phyloP scores from a whole-genome alignment of 2,888 invertebrate genomes.

The Seira ritae region DNA sequence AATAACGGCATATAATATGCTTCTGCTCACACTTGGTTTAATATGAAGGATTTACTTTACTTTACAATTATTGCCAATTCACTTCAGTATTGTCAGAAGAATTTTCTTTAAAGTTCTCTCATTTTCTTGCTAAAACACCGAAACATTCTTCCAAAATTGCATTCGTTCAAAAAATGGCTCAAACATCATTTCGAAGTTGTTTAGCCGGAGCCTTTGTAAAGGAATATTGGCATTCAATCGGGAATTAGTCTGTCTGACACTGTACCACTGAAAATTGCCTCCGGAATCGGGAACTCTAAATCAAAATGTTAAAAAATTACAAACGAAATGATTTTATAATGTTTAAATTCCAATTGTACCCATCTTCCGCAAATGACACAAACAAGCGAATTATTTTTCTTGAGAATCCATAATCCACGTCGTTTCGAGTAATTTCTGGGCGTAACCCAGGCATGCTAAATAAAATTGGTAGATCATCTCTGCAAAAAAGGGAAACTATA shows the following conservation, averaged over 20 bases:
- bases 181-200: background rate
- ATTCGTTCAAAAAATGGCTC: conserved; percentile 24
- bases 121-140: too few relatives aligned
- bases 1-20: too few relatives aligned
- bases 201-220: background rate
- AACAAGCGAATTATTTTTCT: conserved; percentile 26
- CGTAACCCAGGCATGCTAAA: conserved; percentile 36
- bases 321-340: too few relatives aligned
- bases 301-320: too few relatives aligned
- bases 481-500: background rate
- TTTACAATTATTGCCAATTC: too few relatives aligned
- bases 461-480: conserved; percentile 42
- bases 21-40: too few relatives aligned
- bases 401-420: conserved; percentile 46
- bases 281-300: too few relatives aligned
- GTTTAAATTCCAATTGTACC: too few relatives aligned
- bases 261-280: conserved; percentile 12
- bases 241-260: background rate
- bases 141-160: conserved; percentile 25
- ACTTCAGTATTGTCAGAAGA: too few relatives aligned
- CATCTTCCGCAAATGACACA: conserved; percentile 37
- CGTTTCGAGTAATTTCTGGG: conserved; percentile 26
- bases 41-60: too few relatives aligned
- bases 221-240: background rate
- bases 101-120: too few relatives aligned